Conservation (phyloP, 1,140 invertebrate genomes). For the Pseudomyrmex sp. region DNA sequence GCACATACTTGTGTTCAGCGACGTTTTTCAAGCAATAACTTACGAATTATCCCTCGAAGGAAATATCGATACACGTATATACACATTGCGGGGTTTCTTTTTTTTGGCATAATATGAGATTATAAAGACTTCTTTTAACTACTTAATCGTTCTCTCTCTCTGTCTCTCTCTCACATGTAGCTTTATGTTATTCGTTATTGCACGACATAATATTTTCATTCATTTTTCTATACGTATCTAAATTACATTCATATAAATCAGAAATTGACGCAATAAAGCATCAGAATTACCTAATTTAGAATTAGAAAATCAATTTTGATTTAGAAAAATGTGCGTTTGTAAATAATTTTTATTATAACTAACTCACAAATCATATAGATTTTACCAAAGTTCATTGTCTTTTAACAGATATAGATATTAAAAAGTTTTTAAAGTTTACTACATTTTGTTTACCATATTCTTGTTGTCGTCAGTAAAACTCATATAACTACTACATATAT, state of each 20-base stretch:
- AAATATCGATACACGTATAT: slow-evolving; percentile 58
- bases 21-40: slow-evolving; percentile 41
- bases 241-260: slow-evolving; percentile 20
- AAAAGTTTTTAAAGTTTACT: not conserved
- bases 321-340: slow-evolving; percentile 44
- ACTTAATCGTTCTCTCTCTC: slow-evolving; percentile 19
- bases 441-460: not conserved
- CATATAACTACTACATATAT: slow-evolving; percentile 11
- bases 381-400: not conserved
- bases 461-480: slow-evolving; percentile 14
- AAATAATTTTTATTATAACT: not conserved
- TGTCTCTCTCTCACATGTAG: not conserved
- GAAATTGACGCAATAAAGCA: not conserved
- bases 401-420: not conserved
- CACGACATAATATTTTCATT: slow-evolving; percentile 16
- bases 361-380: not conserved
- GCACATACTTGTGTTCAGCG: not conserved
- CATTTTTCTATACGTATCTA: not conserved
- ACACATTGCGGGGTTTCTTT: slow-evolving; percentile 70
- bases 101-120: slow-evolving; percentile 61
- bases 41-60: slow-evolving; percentile 63
- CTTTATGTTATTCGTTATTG: slow-evolving; percentile 13
- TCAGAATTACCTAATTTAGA: no score
- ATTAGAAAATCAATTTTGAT: slow-evolving; percentile 19
- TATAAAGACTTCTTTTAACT: slow-evolving; percentile 54